Conservation (phyloP, 2,888 invertebrate genomes). For the Automeris io region DNA sequence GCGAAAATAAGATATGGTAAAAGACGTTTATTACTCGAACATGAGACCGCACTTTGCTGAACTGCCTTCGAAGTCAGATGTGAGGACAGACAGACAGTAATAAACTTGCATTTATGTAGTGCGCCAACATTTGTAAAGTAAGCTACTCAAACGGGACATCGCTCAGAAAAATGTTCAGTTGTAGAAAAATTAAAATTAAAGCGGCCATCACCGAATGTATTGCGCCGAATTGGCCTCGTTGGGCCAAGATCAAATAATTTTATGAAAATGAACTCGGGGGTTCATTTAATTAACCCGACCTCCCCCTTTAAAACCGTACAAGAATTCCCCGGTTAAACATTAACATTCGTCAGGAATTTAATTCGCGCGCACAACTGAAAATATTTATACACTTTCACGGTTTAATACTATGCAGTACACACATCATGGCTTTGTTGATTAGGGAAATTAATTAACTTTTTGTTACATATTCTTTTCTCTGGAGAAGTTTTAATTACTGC, state of each 20-base stretch:
- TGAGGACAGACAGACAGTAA: conserved; percentile 49
- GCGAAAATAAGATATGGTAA: conserved; percentile 26
- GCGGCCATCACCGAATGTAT: conserved; percentile 50
- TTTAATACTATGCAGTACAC: conserved; percentile 48
- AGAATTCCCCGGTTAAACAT: conserved; percentile 73
- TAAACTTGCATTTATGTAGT: conserved; percentile 57
- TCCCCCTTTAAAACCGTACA: conserved; percentile 67
- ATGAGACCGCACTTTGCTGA: conserved; percentile 44
- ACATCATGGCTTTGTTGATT: conserved; percentile 45
- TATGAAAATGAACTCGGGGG: conserved; percentile 68
- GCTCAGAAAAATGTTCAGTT: conserved; percentile 30
- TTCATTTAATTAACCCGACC: conserved; percentile 72
- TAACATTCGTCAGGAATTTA: conserved; percentile 70
- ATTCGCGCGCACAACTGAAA: conserved; percentile 53
- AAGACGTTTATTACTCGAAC: conserved; percentile 37
- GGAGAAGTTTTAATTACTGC: conserved; percentile 62
- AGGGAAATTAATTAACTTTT: conserved; percentile 52
- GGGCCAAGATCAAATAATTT: conserved; percentile 70
- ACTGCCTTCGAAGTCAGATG: conserved; percentile 40
- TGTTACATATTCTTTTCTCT: conserved; percentile 61
- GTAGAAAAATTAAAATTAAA: conserved; percentile 57
- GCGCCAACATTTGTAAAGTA: conserved; percentile 35
- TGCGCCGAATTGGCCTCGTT: conserved; percentile 49
- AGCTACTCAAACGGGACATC: conserved; percentile 28
- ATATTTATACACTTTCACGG: conserved; percentile 57